Base-by-base conservation (phyloP, 2,888 invertebrate species). In the Drosophila anomalata region DNA sequence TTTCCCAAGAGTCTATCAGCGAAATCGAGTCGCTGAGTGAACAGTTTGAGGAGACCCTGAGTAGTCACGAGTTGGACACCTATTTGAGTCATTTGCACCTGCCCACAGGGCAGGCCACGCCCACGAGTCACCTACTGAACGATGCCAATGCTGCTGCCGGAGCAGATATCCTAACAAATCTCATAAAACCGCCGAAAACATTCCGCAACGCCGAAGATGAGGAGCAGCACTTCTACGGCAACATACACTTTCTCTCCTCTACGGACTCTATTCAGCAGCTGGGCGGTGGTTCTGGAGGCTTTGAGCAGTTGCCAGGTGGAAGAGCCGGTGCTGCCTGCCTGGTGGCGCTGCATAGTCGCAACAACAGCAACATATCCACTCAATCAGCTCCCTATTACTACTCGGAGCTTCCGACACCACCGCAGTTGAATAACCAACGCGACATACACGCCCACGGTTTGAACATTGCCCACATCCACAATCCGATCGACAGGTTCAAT, bases 381-480 rank as follows among this genome's bases (percentile, higher is more conserved):
- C 94, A 95, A 71, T 94, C 95, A 59, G 96, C 96, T 33, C 97
- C 97, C 0, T 97, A 97, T 88, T 97, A 97, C 88, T 97, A 97
- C 90, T 96, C 97, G 0, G 97, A 97, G 51, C 44, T 85, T 46
- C 71, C 89, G 0, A 78, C 92, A 94, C 53, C 94, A 93, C 76
- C 81, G 2, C 77, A 87, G 5, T 86, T 96, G 33, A 96, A 96
- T 85, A 96, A 96, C 90, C 96, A 96, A 90, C 92, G 96, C 53
- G 94, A 95, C 44, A 94, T 95, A 73, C 90, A 90, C 29, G 89
- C 88, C 1, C 89, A 86, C 33, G 90, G 90, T 0, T 69, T 86
- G 22, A 89, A 90, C 39, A 90, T 90, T 6, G 88, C 89, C 0
- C 90, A 90, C 54, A 90, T 90, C 26, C 90, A 90, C 53, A 90